These are phyloP conservation scores for Sus cebifrons DNA, from an alignment of 2,797 vertebrate genomes.

Conservation along the genomic window DNA sequence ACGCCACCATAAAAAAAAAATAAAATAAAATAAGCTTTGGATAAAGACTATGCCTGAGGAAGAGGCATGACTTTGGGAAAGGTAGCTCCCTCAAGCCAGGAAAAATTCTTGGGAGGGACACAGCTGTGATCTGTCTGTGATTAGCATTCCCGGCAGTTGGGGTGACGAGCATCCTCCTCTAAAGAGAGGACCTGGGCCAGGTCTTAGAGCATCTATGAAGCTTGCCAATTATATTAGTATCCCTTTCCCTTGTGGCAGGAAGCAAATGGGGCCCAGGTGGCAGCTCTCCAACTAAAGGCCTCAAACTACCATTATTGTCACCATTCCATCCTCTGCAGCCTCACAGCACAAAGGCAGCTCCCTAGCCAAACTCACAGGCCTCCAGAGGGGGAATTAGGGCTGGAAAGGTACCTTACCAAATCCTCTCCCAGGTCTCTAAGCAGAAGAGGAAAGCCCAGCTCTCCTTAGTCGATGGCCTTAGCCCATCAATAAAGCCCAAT, in stretches of 20 bases:
- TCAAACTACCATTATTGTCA: background rate
- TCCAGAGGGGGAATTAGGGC: background rate
- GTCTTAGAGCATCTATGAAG: background rate
- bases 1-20: background rate
- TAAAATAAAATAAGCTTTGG: background rate
- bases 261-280: background rate
- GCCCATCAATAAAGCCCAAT: background rate
- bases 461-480: background rate
- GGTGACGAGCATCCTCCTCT: background rate
- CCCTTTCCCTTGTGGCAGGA: background rate
- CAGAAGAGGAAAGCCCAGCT: background rate
- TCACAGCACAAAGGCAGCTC: background rate
- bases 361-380: background rate
- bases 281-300: background rate
- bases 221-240: background rate
- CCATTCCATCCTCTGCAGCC: background rate
- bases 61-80: background rate
- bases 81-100: background rate
- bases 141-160: background rate
- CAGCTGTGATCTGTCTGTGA: background rate
- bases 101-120: background rate
- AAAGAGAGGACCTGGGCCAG: rapidly evolving
- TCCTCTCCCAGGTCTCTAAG: background rate
- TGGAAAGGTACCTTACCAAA: background rate
- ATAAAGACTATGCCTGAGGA: background rate